Percentiles rank a stretch among this genome's conserved stretches.
phyloP scores from a whole-genome alignment of 1,140 invertebrate species.

The Gryllus bimaculatus region DNA sequence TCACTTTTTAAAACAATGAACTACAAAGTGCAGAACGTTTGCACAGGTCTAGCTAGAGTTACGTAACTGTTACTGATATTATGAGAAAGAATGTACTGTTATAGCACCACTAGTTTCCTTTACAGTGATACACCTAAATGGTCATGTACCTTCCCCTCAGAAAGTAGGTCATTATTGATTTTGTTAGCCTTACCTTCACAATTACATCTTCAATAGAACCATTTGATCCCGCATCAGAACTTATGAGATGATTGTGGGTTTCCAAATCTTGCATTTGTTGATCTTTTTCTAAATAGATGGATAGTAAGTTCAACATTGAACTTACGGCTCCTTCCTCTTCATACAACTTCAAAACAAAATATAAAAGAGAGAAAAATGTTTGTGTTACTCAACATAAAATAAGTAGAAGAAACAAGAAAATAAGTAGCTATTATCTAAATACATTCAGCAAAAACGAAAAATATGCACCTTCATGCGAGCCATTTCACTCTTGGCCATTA shows the following conservation, averaged over 20 bases:
- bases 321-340: slow-evolving; percentile 44
- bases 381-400: neutral
- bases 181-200: slow-evolving; percentile 43
- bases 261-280: slow-evolving; percentile 32
- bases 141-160: no score
- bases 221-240: slow-evolving; percentile 35
- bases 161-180: neutral
- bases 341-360: slow-evolving; percentile 39
- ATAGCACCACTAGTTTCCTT: no score
- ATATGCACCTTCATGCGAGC: slow-evolving; percentile 46
- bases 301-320: slow-evolving; percentile 45
- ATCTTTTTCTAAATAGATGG: slow-evolving; percentile 46
- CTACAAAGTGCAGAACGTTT: no score
- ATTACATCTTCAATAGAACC: slow-evolving; percentile 54
- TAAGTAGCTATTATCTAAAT: neutral
- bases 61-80: no score
- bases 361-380: neutral
- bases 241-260: slow-evolving; percentile 18
- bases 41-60: no score
- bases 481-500: slow-evolving; percentile 57
- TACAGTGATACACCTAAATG: no score
- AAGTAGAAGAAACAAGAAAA: neutral
- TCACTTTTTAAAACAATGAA: no score
- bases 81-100: no score
- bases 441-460: neutral